phyloP scores from a whole-genome alignment of 1,140 invertebrate genomes.

The Mylabris phalerata region DNA sequence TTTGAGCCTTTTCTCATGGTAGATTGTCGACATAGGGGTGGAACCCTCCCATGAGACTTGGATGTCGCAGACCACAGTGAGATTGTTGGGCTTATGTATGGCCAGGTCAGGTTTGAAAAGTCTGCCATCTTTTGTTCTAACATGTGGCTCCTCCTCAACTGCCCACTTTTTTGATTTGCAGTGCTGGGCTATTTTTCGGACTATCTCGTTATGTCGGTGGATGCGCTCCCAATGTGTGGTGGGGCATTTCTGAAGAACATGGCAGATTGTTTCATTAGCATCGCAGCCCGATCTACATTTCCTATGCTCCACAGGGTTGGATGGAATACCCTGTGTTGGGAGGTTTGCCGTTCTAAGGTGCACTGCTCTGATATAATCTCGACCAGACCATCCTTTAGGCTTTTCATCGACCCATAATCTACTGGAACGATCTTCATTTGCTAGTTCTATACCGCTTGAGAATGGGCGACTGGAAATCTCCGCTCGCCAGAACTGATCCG shows the following conservation, averaged over 20 bases:
- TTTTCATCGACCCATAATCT: conserved; percentile 2
- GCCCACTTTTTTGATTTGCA: not conserved
- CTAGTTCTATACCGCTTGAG: not conserved
- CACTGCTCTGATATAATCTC: conserved; percentile 18
- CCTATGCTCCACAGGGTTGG: too few relatives aligned
- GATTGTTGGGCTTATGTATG: conserved; percentile 1
- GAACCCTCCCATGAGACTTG: conserved; percentile 10
- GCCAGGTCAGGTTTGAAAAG: conserved; percentile 9
- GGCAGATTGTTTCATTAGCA: conserved; percentile 11
- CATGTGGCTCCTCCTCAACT: conserved; percentile 8
- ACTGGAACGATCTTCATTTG: conserved; percentile 3
- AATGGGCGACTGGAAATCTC: not conserved
- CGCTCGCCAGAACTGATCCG: not conserved
- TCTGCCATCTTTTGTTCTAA: not conserved
- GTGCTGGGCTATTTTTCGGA: conserved; percentile 2
- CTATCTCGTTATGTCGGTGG: conserved; percentile 10
- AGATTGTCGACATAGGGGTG: not conserved
- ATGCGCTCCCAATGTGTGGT: conserved; percentile 5
- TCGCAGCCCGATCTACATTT: not conserved
- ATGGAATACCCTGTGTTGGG: conserved; percentile 4
- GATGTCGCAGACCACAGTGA: conserved; percentile 2
- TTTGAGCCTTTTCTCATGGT: not conserved
- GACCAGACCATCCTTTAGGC: conserved; percentile 14
- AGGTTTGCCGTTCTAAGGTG: conserved; percentile 20
- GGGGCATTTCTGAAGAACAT: conserved; percentile 12